Evolutionary conservation across 2,888 invertebrate genomes (phyloP).

Genomic region (Sinohyriopsis cumingii): DNA sequence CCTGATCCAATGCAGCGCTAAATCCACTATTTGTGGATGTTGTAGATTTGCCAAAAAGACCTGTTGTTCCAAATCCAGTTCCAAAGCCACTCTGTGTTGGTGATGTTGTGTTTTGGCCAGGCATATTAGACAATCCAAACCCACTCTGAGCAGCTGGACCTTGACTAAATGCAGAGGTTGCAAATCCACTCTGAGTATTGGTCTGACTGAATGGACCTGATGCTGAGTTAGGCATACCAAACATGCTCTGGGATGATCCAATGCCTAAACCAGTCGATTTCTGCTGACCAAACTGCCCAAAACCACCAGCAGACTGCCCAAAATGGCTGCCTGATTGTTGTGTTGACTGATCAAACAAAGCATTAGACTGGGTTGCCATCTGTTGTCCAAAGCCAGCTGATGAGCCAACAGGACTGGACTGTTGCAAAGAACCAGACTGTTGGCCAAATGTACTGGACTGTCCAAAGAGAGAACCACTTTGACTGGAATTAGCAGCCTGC

Average conservation of each 20-base stretch:
- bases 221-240: no score
- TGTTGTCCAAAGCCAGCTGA: slow-evolving; percentile 6
- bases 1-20: no score
- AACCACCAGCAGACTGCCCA: slow-evolving; percentile 2
- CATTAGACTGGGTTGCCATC: not conserved
- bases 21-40: no score
- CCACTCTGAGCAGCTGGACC: not conserved
- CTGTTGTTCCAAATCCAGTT: no score
- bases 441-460: slow-evolving; percentile 1
- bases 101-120: no score
- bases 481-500: no score
- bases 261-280: slow-evolving; percentile 1
- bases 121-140: no score
- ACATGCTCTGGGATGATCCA: no score
- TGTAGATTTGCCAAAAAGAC: no score
- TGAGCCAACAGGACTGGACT: no score
- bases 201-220: slow-evolving; percentile 2
- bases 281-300: slow-evolving; percentile 13
- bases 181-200: not conserved
- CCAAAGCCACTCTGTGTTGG: no score
- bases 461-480: not conserved
- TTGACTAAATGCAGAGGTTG: slow-evolving; percentile 6
- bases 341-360: slow-evolving; percentile 7
- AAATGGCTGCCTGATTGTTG: not conserved
- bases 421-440: not conserved